phyloP scores from a whole-genome alignment of 2,797 vertebrate species.

The Serranus cabrilla region DNA sequence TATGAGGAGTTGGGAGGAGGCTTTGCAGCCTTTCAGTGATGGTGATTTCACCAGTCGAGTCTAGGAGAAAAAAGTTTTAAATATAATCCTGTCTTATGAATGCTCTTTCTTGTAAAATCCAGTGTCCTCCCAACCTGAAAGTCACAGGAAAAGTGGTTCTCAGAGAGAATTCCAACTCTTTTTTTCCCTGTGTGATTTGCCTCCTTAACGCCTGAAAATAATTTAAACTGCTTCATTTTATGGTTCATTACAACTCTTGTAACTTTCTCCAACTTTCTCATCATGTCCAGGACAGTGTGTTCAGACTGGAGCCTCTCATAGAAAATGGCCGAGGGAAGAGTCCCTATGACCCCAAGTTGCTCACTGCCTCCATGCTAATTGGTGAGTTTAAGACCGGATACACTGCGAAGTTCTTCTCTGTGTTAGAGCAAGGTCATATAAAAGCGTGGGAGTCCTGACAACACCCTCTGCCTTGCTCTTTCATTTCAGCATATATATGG shows the following conservation, averaged over 20 bases:
- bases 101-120: background rate
- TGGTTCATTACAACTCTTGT: background rate
- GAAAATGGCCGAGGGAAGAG: slow-evolving; percentile 98
- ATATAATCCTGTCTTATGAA: no score
- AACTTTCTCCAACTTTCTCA: slow-evolving; percentile 24
- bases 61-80: no score
- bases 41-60: no score
- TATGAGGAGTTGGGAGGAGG: no score
- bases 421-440: slow-evolving; percentile 37
- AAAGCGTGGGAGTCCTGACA: slow-evolving; percentile 54
- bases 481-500: slow-evolving; percentile 59
- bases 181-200: slow-evolving; percentile 3
- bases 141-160: slow-evolving; percentile 1
- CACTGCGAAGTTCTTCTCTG: background rate
- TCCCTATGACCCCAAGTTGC: slow-evolving; percentile 96
- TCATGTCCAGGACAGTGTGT: slow-evolving; percentile 90
- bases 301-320: slow-evolving; percentile 91
- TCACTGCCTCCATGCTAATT: slow-evolving; percentile 95
- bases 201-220: background rate
- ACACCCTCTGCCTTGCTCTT: slow-evolving; percentile 59
- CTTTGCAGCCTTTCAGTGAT: no score
- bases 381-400: slow-evolving; percentile 84
- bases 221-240: background rate
- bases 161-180: background rate
- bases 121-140: background rate